These are phyloP conservation scores for Rhea americana DNA, from an alignment of 2,113 vertebrate species.

Conservation along the genomic window DNA sequence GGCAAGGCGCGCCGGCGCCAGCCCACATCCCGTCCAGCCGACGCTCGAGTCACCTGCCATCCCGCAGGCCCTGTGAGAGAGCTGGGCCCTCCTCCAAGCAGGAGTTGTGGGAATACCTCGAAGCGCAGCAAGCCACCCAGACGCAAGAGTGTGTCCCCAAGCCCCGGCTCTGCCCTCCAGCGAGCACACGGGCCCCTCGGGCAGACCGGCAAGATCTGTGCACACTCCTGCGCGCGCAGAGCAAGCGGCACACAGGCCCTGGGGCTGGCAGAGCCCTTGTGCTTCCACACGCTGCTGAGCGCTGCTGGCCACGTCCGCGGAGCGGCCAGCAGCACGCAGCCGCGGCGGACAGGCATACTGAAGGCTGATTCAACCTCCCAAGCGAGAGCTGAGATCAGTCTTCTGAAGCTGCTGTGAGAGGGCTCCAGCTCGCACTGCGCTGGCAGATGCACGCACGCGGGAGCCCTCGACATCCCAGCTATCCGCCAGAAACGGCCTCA, in stretches of 20 bases:
- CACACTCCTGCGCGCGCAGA: fast-evolving
- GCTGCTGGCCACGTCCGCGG: neutral
- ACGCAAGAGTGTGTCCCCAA: fast-evolving
- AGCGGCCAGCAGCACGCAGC: neutral
- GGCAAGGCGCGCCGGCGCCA: neutral
- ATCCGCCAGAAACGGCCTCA: neutral
- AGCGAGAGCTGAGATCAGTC: neutral
- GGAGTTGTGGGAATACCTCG: neutral
- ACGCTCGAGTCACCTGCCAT: constrained; percentile 5
- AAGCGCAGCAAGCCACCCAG: fast-evolving
- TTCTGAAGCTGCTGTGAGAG: too few species aligned
- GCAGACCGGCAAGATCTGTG: neutral
- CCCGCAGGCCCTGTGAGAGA: neutral
- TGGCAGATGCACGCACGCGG: neutral
- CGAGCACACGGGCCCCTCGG: fast-evolving
- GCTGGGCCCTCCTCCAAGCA: neutral
- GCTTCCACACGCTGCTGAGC: neutral
- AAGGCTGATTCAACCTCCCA: neutral
- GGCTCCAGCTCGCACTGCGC: too few species aligned
- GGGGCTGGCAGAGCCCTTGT: neutral
- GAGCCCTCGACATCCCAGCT: neutral
- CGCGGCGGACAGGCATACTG: neutral
- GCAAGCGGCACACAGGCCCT: fast-evolving
- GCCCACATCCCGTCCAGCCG: neutral
- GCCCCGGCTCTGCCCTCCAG: neutral